Conservation (phyloP, 2,888 invertebrate genomes). For the Mactromeris polynyma region DNA sequence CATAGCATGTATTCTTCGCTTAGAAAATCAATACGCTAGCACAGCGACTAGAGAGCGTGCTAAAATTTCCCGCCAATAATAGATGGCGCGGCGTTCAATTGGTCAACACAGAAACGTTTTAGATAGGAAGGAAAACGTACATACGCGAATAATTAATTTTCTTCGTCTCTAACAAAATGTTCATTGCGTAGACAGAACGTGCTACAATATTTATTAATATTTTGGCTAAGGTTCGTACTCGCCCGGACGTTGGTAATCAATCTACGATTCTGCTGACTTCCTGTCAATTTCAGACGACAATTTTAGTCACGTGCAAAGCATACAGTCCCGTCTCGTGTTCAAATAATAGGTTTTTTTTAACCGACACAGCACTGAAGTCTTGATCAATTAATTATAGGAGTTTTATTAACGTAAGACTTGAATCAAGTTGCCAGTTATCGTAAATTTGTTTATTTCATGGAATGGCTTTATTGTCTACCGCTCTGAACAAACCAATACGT, state of each 20-base stretch:
- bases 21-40: constrained; percentile 37
- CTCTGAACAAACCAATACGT: too few species aligned
- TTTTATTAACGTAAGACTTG: not conserved
- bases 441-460: not conserved
- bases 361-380: not conserved
- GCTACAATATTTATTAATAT: not conserved
- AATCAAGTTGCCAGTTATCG: not conserved
- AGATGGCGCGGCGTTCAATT: constrained; percentile 26
- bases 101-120: constrained; percentile 15
- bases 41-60: constrained; percentile 21
- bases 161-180: not conserved
- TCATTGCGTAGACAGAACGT: not conserved
- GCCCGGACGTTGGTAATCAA: not conserved
- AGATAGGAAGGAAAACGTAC: not conserved
- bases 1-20: constrained; percentile 37
- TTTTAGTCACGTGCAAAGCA: not conserved
- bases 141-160: not conserved
- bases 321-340: not conserved
- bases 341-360: not conserved
- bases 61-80: constrained; percentile 42
- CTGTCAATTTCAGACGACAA: not conserved
- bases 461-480: too few species aligned
- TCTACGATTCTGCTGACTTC: not conserved
- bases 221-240: not conserved
- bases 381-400: not conserved